Conservation (phyloP, 2,113 vertebrate genomes). For the Columba janthina region DNA sequence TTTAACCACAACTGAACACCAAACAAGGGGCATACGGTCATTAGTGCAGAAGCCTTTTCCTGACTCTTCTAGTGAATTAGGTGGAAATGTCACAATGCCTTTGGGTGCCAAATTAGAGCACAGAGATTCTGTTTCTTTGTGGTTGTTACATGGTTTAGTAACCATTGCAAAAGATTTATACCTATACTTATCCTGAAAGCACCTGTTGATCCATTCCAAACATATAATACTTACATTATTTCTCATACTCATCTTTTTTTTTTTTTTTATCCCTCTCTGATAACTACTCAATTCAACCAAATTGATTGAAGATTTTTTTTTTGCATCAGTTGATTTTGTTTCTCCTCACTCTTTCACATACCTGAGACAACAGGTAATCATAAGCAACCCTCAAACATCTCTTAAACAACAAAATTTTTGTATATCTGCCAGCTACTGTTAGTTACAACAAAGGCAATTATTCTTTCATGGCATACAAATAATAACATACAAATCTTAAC, state of each 20-base stretch:
- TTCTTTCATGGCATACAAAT: background rate
- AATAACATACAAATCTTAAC: background rate
- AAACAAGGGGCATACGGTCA: background rate
- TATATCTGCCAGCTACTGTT: background rate
- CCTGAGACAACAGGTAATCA: background rate
- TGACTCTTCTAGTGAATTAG: background rate
- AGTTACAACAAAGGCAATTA: background rate
- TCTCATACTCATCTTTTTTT: background rate
- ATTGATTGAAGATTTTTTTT: background rate
- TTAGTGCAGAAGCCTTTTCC: background rate
- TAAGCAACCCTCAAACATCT: background rate
- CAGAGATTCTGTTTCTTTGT: background rate
- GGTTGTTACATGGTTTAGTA: background rate
- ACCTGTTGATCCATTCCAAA: conserved; percentile 3
- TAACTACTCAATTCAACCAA: background rate
- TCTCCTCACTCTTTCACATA: background rate
- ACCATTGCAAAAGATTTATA: conserved; percentile 22
- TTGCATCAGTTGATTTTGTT: background rate
- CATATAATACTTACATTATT: background rate
- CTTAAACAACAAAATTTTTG: background rate
- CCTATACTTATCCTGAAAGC: background rate
- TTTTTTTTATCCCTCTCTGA: background rate
- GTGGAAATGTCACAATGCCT: background rate
- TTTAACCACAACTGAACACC: background rate
- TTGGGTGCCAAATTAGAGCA: background rate